Evolutionary conservation across 2,113 vertebrate genomes (phyloP), one percentile per base, ranked within the genome.

Genomic region (Phylloscopus trochiloides): DNA sequence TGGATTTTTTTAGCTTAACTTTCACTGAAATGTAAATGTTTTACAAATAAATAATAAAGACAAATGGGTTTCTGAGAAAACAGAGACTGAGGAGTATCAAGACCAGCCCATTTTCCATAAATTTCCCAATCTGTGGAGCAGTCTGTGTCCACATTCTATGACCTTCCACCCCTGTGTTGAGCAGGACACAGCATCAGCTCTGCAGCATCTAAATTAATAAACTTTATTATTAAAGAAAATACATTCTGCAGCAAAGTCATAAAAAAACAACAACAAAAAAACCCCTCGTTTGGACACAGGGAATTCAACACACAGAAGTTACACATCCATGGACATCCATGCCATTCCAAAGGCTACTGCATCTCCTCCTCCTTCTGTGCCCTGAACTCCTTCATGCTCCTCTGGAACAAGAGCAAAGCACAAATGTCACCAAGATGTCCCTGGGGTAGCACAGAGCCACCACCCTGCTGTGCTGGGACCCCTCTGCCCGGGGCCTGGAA

Each of bases 301-400:
- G 42, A 86, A 73, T 76, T 72, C 25, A n/a, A 48, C 47, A 54
- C 34, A 32, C 17, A n/a, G 40, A 36, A 7, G 2, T 42, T 17
- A 57, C 47, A 40, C 51, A 74, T 58, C 76, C 61, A 14, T 17
- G 43, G 68, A 20, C 10, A 29, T n/a, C 82, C 52, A 9, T 5
- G 32, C 19, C 50, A 12, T 14, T 62, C 40, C 72, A 50, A 11
- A 7, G 3, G 47, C 57, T 97, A 99, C 15, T 98, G 98, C 98
- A 99, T 98, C 55, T 97, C 95, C 10, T 97, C 97, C 38, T 98
- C 98, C 75, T 95, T 96, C 57, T 76, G 94, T 16, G 98, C 97
- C 91, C 98, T 98, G 96, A 98, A 98, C 34, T 98, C 98, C 71
- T 97, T 97, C 70, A 99, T 70, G 78, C 96, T 98, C 8, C 92